Percentiles rank a stretch among this genome's conserved stretches.
Evolutionary conservation across 2,888 invertebrate genomes (phyloP).

Genomic region (Cantharis lateralis): DNA sequence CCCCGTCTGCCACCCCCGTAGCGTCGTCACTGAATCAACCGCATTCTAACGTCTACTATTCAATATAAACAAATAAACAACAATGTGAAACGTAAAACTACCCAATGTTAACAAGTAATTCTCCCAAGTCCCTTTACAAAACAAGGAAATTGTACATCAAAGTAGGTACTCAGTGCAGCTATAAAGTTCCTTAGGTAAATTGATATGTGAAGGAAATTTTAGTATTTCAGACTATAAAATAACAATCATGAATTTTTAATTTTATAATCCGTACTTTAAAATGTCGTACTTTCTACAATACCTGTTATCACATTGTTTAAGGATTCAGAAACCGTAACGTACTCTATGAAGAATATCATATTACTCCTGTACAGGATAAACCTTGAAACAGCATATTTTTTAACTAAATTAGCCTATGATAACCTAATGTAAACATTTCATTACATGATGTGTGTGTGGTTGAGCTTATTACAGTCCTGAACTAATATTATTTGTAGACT

Average conservation of each 20-base stretch:
- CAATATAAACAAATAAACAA: neutral
- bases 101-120: neutral
- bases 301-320: neutral
- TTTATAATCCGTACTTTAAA: neutral
- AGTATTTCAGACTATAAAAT: neutral
- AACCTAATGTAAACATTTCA: no score
- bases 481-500: no score
- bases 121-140: neutral
- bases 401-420: no score
- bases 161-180: neutral
- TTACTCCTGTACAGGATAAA: no score
- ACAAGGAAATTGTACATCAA: neutral
- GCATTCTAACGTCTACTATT: neutral
- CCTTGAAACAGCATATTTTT: no score
- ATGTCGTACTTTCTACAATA: neutral
- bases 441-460: no score
- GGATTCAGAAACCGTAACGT: neutral
- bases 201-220: neutral
- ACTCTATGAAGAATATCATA: no score
- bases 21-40: no score
- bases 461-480: no score
- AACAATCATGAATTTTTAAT: neutral
- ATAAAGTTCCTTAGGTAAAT: neutral
- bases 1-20: no score
- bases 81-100: neutral